Evolutionary conservation across 2,113 vertebrate genomes (phyloP).

Genomic region (Corythoichthys intestinalis): DNA sequence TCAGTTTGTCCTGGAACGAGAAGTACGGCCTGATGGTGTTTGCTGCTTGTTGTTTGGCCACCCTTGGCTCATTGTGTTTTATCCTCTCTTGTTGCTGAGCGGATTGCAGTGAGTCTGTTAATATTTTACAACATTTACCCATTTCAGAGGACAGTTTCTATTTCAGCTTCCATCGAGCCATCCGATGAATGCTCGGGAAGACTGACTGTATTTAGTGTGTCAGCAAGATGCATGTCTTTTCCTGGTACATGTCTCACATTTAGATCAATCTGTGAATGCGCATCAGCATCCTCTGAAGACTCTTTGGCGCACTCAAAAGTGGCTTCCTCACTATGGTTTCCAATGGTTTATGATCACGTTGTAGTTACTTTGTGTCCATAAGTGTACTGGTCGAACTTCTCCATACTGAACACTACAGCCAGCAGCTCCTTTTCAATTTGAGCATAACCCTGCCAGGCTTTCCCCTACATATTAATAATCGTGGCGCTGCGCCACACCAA

Average conservation of each 20-base stretch:
- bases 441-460: conserved; percentile 5
- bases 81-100: conserved; percentile 2
- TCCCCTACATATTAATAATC: too few relatives aligned
- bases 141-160: background rate
- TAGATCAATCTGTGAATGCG: background rate
- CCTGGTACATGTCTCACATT: background rate
- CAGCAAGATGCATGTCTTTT: background rate
- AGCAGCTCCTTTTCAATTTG: conserved; percentile 3
- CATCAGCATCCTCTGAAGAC: background rate
- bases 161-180: too few relatives aligned
- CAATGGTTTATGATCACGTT: background rate
- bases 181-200: background rate
- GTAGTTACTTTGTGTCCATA: background rate
- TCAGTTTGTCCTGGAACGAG: background rate
- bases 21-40: background rate
- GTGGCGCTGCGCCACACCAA: too few relatives aligned
- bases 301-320: background rate
- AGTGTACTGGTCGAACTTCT: background rate
- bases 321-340: too few relatives aligned
- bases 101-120: background rate
- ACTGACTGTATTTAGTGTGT: background rate
- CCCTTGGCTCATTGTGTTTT: conserved; percentile 3
- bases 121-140: background rate
- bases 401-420: conserved; percentile 10
- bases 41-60: conserved; percentile 12